These are phyloP conservation scores for Liolophura sinensis DNA, from an alignment of 1,140 invertebrate species.

Conservation along the genomic window DNA sequence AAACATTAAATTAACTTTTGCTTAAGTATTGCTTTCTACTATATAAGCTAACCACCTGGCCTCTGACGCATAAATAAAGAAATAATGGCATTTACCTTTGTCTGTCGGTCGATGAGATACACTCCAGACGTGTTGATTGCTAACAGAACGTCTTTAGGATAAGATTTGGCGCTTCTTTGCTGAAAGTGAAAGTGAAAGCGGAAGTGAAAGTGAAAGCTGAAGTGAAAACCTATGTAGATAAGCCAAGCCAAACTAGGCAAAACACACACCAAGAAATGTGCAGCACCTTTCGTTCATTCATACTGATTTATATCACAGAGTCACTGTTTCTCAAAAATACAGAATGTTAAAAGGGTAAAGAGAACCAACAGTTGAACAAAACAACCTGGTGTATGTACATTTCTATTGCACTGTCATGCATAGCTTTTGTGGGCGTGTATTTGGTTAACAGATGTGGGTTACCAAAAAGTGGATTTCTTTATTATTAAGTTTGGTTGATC, in stretches of 20 bases:
- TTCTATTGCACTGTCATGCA: too few species aligned
- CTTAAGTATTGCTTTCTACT: neutral
- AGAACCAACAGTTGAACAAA: too few species aligned
- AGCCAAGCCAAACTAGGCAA: neutral
- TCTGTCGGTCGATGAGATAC: conserved; percentile 31
- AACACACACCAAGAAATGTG: neutral
- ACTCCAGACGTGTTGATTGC: conserved; percentile 45
- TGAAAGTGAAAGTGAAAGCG: conserved; percentile 19
- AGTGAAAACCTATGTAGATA: conserved; percentile 1
- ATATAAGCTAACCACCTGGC: neutral
- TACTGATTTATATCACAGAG: conserved; percentile 1
- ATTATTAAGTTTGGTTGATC: too few species aligned
- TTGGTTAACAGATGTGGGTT: too few species aligned
- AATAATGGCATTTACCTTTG: conserved; percentile 28
- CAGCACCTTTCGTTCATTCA: neutral
- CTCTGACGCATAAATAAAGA: neutral
- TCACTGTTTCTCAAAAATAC: neutral
- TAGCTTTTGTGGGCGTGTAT: too few species aligned
- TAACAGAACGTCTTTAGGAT: conserved; percentile 40
- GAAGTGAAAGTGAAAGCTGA: neutral
- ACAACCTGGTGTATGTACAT: too few species aligned
- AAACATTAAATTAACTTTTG: too few species aligned
- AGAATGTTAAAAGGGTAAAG: too few species aligned
- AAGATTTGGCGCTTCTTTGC: conserved; percentile 39
- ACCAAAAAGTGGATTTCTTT: too few species aligned